Conservation (phyloP, 2,113 vertebrate species). For the Balaenoptera acutorostrata region DNA sequence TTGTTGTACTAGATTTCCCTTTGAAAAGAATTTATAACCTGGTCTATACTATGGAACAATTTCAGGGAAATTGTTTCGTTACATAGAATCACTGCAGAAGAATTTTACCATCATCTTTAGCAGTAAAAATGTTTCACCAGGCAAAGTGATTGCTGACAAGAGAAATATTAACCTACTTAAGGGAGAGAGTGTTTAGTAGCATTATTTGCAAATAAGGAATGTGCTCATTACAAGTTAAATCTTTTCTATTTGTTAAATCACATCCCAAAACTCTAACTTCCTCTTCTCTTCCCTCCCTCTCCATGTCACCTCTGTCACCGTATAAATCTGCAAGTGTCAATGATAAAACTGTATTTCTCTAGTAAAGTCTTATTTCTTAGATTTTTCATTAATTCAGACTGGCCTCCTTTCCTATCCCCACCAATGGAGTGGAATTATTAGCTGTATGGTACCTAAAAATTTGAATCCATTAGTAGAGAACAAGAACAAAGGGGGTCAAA, state of each 20-base stretch:
- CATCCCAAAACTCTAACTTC: background rate
- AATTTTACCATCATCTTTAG: background rate
- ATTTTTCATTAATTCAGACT: conserved; percentile 3
- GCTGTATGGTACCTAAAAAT: background rate
- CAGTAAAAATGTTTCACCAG: background rate
- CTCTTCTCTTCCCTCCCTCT: background rate
- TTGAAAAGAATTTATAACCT: background rate
- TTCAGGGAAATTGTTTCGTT: background rate
- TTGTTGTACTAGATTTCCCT: background rate
- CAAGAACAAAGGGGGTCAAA: background rate
- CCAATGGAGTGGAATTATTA: background rate
- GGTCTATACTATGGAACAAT: background rate
- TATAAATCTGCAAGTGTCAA: background rate
- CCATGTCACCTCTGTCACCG: background rate
- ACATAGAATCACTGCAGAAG: background rate
- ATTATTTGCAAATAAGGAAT: conserved; percentile 20
- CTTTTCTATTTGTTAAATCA: conserved; percentile 4
- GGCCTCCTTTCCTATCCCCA: background rate
- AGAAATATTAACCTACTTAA: conserved; percentile 46
- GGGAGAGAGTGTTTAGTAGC: background rate
- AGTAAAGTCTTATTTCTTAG: conserved; percentile 8
- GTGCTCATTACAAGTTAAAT: background rate
- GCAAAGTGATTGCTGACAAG: conserved; percentile 7
- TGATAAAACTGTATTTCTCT: background rate
- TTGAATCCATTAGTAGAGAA: background rate